Percentiles rank a stretch among this genome's conserved stretches.
Conservation (phyloP, 1,140 invertebrate species). For the Triops longicaudatus region DNA sequence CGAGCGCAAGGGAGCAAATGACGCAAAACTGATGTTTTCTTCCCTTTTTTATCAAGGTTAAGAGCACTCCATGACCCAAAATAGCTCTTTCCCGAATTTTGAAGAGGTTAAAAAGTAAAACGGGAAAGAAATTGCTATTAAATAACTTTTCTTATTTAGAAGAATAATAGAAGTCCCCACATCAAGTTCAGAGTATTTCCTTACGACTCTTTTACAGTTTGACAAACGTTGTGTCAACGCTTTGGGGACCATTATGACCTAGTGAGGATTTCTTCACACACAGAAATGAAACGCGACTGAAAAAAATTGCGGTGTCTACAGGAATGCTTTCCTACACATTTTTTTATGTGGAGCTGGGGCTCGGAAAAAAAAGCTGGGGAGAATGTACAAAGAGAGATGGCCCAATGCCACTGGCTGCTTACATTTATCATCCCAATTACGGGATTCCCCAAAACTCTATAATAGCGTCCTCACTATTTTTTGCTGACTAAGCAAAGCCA, state of each 20-base stretch:
- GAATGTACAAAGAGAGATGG: neutral
- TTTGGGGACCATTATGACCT: neutral
- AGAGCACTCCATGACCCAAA: too few relatives aligned
- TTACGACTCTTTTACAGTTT: neutral
- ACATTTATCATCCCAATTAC: neutral
- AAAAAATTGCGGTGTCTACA: neutral
- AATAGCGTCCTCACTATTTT: neutral
- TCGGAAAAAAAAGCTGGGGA: neutral
- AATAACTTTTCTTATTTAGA: too few relatives aligned
- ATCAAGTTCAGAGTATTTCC: neutral
- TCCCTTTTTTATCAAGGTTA: too few relatives aligned
- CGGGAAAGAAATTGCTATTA: too few relatives aligned
- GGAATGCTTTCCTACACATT: neutral
- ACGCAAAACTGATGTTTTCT: too few relatives aligned
- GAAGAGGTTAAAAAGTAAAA: too few relatives aligned
- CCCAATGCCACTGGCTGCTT: neutral
- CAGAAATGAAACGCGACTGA: neutral
- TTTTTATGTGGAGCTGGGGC: neutral
- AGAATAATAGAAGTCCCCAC: neutral
- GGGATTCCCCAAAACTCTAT: neutral
- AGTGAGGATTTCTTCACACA: neutral
- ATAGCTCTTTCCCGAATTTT: too few relatives aligned
- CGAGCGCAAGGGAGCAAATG: too few relatives aligned
- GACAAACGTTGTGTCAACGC: neutral
- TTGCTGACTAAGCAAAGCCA: neutral